These are phyloP conservation scores for Sminthurinus signatus DNA, from an alignment of 1,140 invertebrate species.

Conservation along the genomic window DNA sequence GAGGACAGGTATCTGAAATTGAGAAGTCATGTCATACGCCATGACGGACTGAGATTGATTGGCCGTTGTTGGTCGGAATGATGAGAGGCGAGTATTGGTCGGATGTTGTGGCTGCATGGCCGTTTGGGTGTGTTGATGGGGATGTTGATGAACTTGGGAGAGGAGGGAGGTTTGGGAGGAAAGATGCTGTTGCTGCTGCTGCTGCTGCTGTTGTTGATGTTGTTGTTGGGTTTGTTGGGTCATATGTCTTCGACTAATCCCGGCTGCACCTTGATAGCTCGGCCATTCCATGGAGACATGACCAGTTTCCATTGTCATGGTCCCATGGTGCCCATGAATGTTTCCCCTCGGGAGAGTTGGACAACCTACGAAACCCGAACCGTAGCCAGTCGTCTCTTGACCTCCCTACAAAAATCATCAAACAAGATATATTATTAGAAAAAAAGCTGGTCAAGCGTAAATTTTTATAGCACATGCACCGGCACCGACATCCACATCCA, in stretches of 20 bases:
- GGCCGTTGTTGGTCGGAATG: conserved; percentile 19
- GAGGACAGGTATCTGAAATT: conserved; percentile 34
- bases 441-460: background rate
- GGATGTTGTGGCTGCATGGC: conserved; percentile 15
- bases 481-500: background rate
- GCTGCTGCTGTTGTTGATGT: conserved; percentile 3
- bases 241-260: conserved; percentile 14
- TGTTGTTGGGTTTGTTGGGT: background rate
- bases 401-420: conserved; percentile 12
- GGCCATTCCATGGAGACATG: conserved; percentile 37
- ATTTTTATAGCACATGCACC: background rate
- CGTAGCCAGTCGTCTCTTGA: conserved; percentile 33
- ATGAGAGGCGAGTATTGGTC: conserved; percentile 12
- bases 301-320: conserved; percentile 10
- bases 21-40: conserved; percentile 28
- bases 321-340: conserved; percentile 10
- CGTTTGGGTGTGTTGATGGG: conserved; percentile 16
- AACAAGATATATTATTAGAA: conserved; percentile 8
- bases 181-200: background rate
- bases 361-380: conserved; percentile 31
- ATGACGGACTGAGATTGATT: conserved; percentile 16
- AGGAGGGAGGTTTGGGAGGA: conserved; percentile 13
- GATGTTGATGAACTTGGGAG: conserved; percentile 11
- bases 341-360: conserved; percentile 37
- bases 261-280: conserved; percentile 33